Evolutionary conservation across 2,888 invertebrate species (phyloP).

Genomic region (Drosophila quinaria): DNA sequence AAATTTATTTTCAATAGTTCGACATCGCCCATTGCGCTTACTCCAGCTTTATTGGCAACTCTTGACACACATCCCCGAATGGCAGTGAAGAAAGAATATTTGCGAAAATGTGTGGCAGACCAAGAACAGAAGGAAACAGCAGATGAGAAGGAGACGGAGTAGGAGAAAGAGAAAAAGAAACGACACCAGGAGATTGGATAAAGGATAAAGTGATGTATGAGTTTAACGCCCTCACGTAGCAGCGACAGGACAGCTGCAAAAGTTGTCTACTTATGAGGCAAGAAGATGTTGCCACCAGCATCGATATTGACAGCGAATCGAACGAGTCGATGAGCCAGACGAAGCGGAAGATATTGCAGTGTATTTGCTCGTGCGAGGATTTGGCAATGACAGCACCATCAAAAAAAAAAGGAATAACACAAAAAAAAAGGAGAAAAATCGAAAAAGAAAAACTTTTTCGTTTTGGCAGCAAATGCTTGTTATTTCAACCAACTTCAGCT

Average conservation of each 20-base stretch:
- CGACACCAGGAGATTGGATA: constrained; percentile 49
- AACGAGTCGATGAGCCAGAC: constrained; percentile 7
- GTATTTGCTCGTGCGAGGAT: constrained; percentile 63
- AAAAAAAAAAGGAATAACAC: constrained; percentile 6
- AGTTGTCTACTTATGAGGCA: constrained; percentile 77
- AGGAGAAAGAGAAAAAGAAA: constrained; percentile 17
- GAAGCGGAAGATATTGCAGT: constrained; percentile 15
- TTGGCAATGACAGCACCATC: constrained; percentile 77
- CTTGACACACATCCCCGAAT: constrained; percentile 74
- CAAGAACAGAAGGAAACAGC: constrained; percentile 30
- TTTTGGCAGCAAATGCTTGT: constrained; percentile 68
- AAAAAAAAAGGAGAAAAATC: background rate
- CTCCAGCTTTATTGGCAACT: constrained; percentile 65
- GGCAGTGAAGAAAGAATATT: constrained; percentile 23
- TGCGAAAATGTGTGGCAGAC: constrained; percentile 48
- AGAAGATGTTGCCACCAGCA: constrained; percentile 68
- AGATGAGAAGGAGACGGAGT: constrained; percentile 22
- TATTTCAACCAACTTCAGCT: constrained; percentile 52
- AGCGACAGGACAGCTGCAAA: constrained; percentile 62
- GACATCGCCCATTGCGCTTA: constrained; percentile 36
- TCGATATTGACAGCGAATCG: constrained; percentile 22
- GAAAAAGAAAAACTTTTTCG: constrained; percentile 19
- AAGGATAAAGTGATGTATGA: constrained; percentile 82
- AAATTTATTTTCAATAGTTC: constrained; percentile 76
- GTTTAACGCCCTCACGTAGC: constrained; percentile 82